Evolutionary conservation across 2,888 invertebrate species (phyloP).

Genomic region (Argyresthia goedartella): DNA sequence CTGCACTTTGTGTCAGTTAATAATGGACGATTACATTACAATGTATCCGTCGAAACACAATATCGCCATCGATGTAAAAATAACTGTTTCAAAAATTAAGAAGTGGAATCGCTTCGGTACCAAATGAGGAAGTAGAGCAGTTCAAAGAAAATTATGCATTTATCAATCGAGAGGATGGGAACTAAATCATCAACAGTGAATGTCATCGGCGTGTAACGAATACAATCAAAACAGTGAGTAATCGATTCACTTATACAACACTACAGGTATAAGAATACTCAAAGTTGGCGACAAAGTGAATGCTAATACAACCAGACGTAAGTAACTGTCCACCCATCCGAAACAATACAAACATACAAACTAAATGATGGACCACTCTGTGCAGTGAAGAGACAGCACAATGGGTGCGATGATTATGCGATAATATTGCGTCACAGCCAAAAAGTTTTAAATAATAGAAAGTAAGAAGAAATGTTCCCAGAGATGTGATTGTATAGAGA

Average conservation of each 20-base stretch:
- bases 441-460: slow-evolving; percentile 31
- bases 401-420: slow-evolving; percentile 24
- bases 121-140: background rate
- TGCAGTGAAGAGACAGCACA: slow-evolving; percentile 19
- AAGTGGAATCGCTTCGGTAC: background rate
- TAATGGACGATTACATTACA: too few relatives aligned
- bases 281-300: slow-evolving; percentile 3
- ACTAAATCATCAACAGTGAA: slow-evolving; percentile 9
- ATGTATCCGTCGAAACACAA: too few relatives aligned
- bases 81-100: background rate
- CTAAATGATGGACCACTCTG: slow-evolving; percentile 10
- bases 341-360: slow-evolving; percentile 6
- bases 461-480: slow-evolving; percentile 52
- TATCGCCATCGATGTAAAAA: background rate
- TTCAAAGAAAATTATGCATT: background rate
- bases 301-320: background rate
- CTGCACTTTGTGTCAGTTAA: slow-evolving; percentile 3
- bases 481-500: slow-evolving; percentile 26
- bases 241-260: slow-evolving; percentile 5
- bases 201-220: slow-evolving; percentile 11
- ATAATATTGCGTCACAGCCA: slow-evolving; percentile 8
- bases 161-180: background rate
- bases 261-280: background rate
- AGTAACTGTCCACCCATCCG: background rate
- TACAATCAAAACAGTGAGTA: slow-evolving; percentile 10